Evolutionary conservation across 1,140 invertebrate species (phyloP).

Genomic region (Caerostris extrusa): DNA sequence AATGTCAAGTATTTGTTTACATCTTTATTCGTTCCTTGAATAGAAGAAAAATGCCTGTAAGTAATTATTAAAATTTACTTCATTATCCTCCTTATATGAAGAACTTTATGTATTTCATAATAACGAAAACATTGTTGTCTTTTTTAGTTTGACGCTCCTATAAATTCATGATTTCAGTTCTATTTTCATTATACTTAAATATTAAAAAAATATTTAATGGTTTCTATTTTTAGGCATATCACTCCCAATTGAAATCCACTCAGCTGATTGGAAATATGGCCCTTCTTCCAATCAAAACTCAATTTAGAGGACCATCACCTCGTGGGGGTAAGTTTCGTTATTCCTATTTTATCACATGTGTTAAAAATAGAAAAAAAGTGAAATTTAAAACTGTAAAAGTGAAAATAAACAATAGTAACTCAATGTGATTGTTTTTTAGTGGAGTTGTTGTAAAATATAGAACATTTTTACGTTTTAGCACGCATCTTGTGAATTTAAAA

Average conservation of each 20-base stretch:
- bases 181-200: background rate
- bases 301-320: conserved; percentile 93
- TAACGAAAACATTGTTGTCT: background rate
- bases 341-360: background rate
- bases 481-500: too few species aligned
- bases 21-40: background rate
- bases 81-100: too few species aligned
- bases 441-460: too few species aligned
- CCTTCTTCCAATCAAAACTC: conserved; percentile 91
- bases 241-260: conserved; percentile 90
- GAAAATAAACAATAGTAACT: background rate
- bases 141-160: background rate
- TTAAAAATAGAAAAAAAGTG: background rate
- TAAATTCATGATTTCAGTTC: background rate
- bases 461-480: too few species aligned
- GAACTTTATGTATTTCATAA: background rate
- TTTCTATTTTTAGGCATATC: conserved; percentile 88
- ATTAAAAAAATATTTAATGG: background rate
- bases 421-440: too few species aligned
- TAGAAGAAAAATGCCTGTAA: conserved; percentile 31
- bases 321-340: conserved; percentile 72
- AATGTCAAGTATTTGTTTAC: conserved; percentile 1
- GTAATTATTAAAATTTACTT: too few species aligned
- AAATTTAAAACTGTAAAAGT: background rate
- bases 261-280: conserved; percentile 95